phyloP scores from a whole-genome alignment of 2,797 vertebrate genomes.

The Rhyacichthys aspro region DNA sequence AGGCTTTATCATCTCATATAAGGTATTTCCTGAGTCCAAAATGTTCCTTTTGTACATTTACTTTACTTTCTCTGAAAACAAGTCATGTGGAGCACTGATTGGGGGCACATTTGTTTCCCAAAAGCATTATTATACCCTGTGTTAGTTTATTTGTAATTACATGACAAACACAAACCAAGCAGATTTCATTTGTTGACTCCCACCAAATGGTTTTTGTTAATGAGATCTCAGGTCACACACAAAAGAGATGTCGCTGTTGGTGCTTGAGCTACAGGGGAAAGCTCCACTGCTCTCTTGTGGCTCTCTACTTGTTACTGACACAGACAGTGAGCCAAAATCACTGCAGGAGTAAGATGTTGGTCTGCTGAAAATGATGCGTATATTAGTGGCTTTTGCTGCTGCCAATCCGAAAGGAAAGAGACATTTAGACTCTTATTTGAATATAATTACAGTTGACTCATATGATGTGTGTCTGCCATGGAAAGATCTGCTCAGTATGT shows the following conservation, averaged over 20 bases:
- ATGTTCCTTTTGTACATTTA: not conserved
- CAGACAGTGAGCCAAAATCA: slow-evolving; percentile 3
- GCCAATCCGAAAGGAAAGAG: slow-evolving; percentile 16
- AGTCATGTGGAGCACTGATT: not conserved
- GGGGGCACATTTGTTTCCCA: not conserved
- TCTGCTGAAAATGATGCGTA: slow-evolving; percentile 17
- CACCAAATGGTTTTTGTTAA: slow-evolving; percentile 17
- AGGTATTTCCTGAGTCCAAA: too few species aligned
- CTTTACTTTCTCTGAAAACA: not conserved
- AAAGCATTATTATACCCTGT: not conserved
- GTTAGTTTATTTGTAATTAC: slow-evolving; percentile 1
- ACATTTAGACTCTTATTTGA: slow-evolving; percentile 1
- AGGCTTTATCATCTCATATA: too few species aligned
- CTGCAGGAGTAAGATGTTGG: slow-evolving; percentile 15
- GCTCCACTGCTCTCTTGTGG: slow-evolving; percentile 41
- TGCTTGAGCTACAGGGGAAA: slow-evolving; percentile 10
- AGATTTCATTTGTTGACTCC: slow-evolving; percentile 1
- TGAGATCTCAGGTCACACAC: slow-evolving; percentile 1
- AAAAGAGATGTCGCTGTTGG: slow-evolving; percentile 17
- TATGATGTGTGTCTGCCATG: not conserved
- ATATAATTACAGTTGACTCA: slow-evolving; percentile 3
- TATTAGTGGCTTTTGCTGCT: slow-evolving; percentile 18
- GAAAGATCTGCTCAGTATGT: not conserved
- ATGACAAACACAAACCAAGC: slow-evolving; percentile 1
- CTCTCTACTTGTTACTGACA: slow-evolving; percentile 13